Evolutionary conservation across 2,888 invertebrate species (phyloP).

Genomic region (Meghimatium bilineatum): DNA sequence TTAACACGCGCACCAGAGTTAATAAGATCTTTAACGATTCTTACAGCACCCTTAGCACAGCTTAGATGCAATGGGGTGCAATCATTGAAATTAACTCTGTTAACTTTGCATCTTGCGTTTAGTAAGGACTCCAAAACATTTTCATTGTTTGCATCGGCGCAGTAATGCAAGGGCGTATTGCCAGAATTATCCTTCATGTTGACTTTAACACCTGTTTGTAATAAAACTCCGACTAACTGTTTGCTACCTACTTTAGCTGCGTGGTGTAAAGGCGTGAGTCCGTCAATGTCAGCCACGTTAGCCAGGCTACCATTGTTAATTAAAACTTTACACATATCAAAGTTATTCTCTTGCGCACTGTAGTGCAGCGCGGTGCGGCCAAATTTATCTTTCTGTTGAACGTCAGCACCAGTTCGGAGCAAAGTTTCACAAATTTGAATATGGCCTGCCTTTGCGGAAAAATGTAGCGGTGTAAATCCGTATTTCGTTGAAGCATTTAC

Average conservation of each 20-base stretch:
- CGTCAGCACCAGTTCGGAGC: neutral
- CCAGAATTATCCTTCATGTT: neutral
- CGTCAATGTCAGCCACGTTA: neutral
- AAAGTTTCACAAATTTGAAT: neutral
- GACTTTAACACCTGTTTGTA: neutral
- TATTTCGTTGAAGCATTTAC: conserved; percentile 5
- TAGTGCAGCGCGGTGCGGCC: neutral
- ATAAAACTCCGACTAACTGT: neutral
- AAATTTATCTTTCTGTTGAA: neutral
- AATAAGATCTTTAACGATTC: neutral
- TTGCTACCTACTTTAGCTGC: neutral
- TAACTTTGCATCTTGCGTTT: neutral
- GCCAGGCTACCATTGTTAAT: neutral
- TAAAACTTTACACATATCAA: neutral
- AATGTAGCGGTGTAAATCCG: neutral
- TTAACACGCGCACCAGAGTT: neutral
- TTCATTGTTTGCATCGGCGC: neutral
- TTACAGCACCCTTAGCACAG: neutral
- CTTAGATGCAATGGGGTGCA: neutral
- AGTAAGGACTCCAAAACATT: neutral
- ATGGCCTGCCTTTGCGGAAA: neutral
- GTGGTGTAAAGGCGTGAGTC: neutral
- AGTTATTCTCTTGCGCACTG: neutral
- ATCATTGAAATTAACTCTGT: neutral
- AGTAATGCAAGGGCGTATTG: neutral